Evolutionary conservation across 2,888 invertebrate species (phyloP), one percentile per base, ranked within the genome.

Genomic region (Parascotia fuliginaria): DNA sequence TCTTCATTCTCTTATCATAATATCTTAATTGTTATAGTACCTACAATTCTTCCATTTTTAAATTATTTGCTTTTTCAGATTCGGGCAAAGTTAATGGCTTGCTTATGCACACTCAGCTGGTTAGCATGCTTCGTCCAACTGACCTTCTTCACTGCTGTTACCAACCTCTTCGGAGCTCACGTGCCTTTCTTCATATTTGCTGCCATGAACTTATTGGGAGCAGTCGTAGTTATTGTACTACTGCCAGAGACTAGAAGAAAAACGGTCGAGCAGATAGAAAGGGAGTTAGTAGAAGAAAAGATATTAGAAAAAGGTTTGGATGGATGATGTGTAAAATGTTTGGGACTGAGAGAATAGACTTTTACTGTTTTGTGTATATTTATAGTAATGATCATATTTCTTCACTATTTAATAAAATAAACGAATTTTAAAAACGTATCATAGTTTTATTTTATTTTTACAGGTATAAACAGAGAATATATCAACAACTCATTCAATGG

Each of bases 221-320:
- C 77, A 1, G 22, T 81, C 3, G 66, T 83, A 11, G 72, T 75
- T 2, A 27, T 84, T 1, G 24, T 81, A 1, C 56, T 75, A 2
- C 55, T 92, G 1, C 91, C 90, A 0, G 92, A 92, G 64, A 92
- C 92, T 0, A 89, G 82, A 41, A 87, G 85, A 0, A 86, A 82
- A 55, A 70, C 70, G 15, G 73, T 87, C 0, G 81, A 85, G 11
- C 60, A 83, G 42, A 89, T 91, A 13, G 74, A 83, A 40, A 47
- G 47, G 6, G 61, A 65, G 14, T 31, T 77, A 27, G 44, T 41
- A 38, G 43, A 60, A 51, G 34, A 54, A 34, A 27, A 7, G 47
- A 14, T 19, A 19, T 3, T 19, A 19, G 19, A n/a, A n/a, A n/a
- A n/a, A n/a, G n/a, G n/a, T n/a, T n/a, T n/a, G n/a, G n/a, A n/a